Conservation (phyloP, 2,888 invertebrate genomes). For the Neocrepidodera transversa region DNA sequence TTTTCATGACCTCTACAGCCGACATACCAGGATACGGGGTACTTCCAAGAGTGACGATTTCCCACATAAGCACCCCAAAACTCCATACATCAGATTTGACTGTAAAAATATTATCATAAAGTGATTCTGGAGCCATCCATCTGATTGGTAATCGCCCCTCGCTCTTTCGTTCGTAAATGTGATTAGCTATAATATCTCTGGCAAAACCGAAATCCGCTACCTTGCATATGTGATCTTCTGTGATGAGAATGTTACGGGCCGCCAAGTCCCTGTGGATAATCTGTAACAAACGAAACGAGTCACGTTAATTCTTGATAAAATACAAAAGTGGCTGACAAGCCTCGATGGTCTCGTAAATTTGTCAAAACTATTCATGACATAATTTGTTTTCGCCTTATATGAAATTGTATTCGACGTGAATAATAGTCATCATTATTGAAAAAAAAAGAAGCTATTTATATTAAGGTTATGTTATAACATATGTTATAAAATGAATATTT, state of each 20-base stretch:
- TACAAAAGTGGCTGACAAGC: too few species aligned
- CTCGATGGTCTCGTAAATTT: too few species aligned
- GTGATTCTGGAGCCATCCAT: slow-evolving; percentile 97
- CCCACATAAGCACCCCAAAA: slow-evolving; percentile 94
- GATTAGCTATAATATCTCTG: slow-evolving; percentile 85
- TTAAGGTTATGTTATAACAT: too few species aligned
- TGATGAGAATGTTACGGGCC: slow-evolving; percentile 86
- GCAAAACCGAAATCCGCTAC: slow-evolving; percentile 96
- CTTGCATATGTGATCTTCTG: slow-evolving; percentile 87
- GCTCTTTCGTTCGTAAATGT: slow-evolving; percentile 86
- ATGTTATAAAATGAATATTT: too few species aligned
- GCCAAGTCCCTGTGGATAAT: slow-evolving; percentile 91
- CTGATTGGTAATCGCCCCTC: slow-evolving; percentile 74
- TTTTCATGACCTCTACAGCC: slow-evolving; percentile 89
- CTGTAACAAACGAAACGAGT: slow-evolving; percentile 62
- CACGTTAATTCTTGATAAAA: not conserved
- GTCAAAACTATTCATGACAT: too few species aligned
- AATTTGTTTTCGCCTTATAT: too few species aligned
- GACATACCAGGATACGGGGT: slow-evolving; percentile 94
- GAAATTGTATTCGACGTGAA: too few species aligned
- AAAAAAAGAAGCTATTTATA: too few species aligned
- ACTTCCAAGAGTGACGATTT: slow-evolving; percentile 92
- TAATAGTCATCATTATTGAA: too few species aligned
- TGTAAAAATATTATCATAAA: slow-evolving; percentile 93
- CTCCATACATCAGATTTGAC: slow-evolving; percentile 96